phyloP scores from a whole-genome alignment of 2,113 vertebrate genomes.

The Pseudopipra pipra region DNA sequence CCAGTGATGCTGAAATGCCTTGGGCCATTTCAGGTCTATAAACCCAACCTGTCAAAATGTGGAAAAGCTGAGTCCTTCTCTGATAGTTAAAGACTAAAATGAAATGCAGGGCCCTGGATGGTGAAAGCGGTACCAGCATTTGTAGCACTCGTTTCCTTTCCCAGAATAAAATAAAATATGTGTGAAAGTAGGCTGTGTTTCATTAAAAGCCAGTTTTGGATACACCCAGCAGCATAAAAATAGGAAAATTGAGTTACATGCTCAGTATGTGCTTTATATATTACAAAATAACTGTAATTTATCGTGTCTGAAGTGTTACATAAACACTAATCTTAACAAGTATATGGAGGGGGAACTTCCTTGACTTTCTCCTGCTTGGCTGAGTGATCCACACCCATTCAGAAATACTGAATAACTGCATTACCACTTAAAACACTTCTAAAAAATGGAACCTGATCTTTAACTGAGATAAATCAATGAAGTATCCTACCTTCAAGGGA shows the following conservation, averaged over 20 bases:
- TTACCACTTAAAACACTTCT: background rate
- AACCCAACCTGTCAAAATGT: background rate
- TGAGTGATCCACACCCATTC: background rate
- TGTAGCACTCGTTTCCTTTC: background rate
- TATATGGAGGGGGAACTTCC: rapidly evolving
- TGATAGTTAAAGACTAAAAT: background rate
- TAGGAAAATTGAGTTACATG: background rate
- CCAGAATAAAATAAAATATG: background rate
- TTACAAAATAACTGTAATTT: background rate
- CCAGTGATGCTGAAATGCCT: background rate
- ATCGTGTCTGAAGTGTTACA: background rate
- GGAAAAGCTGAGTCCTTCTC: background rate
- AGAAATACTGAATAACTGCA: background rate
- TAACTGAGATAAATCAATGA: background rate
- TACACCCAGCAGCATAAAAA: background rate
- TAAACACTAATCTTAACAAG: background rate
- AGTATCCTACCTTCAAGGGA: background rate
- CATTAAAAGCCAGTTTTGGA: background rate
- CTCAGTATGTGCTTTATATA: background rate
- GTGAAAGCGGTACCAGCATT: background rate
- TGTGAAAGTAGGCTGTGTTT: background rate
- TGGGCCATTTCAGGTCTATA: background rate
- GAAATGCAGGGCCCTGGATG: background rate
- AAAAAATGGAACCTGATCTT: background rate
- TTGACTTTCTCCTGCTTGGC: background rate